Percentiles rank a stretch among this genome's conserved stretches.
phyloP scores from a whole-genome alignment of 2,888 invertebrate species.

The Stegana nigrithorax region DNA sequence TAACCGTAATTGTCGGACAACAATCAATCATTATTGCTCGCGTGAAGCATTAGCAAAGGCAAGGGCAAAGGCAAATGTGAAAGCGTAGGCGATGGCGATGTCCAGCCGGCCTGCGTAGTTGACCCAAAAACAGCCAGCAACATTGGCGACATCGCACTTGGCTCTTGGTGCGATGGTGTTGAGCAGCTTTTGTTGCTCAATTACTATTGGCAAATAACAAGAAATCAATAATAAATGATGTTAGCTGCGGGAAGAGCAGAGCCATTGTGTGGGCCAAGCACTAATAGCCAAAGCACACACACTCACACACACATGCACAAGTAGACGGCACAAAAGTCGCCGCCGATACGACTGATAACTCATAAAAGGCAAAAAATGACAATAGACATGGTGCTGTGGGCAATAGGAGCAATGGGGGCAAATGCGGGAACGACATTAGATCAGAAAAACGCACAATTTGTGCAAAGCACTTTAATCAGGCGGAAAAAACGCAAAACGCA shows the following conservation, averaged over 20 bases:
- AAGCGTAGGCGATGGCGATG: neutral
- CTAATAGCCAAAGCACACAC: neutral
- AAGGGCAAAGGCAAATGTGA: neutral
- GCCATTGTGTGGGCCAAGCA: neutral
- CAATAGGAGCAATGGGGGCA: too few relatives aligned
- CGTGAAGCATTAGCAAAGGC: constrained; percentile 2
- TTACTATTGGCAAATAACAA: constrained; percentile 25
- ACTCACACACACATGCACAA: neutral
- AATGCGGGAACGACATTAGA: neutral
- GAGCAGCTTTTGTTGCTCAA: constrained; percentile 22
- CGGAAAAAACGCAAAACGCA: constrained; percentile 10
- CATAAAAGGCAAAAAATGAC: constrained; percentile 6
- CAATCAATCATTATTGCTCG: constrained; percentile 13
- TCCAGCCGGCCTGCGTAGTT: constrained; percentile 4
- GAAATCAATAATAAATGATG: constrained; percentile 58
- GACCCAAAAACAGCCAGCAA: constrained; percentile 23
- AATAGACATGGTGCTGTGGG: neutral
- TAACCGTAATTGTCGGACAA: constrained; percentile 5
- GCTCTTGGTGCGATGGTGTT: neutral
- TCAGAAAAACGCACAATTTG: constrained; percentile 19
- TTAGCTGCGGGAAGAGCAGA: constrained; percentile 39
- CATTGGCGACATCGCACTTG: neutral
- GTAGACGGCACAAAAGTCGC: neutral
- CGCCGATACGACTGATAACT: constrained; percentile 1
- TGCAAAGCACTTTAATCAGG: constrained; percentile 42